Percentiles rank a stretch among this genome's conserved stretches.
Conservation (phyloP, 2,797 vertebrate species). For the Picus viridis region DNA sequence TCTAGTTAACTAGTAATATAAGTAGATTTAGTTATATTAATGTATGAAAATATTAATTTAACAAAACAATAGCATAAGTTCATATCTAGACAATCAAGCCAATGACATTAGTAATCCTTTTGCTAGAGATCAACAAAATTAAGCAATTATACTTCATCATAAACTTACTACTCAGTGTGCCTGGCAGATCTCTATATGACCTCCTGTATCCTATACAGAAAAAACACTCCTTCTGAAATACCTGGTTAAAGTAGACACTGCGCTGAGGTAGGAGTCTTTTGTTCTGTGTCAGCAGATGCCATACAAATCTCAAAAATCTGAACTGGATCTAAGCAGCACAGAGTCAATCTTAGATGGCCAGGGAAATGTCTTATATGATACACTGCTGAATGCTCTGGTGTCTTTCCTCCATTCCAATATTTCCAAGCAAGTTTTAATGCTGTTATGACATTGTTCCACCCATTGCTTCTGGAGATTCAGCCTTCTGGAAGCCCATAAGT, state of each 20-base stretch:
- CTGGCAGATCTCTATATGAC: background rate
- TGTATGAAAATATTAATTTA: background rate
- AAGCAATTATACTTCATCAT: background rate
- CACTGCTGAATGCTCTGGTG: rapidly evolving
- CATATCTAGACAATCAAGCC: background rate
- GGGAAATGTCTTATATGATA: background rate
- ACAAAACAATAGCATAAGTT: background rate
- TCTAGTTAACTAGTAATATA: too few relatives aligned
- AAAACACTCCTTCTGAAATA: background rate
- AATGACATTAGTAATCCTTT: background rate
- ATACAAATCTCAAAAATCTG: background rate
- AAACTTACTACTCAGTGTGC: background rate
- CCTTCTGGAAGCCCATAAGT: background rate
- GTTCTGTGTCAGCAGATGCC: background rate
- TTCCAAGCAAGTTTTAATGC: background rate
- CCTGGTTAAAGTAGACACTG: background rate
- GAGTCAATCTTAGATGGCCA: background rate
- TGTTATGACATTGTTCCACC: background rate
- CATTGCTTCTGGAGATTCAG: background rate
- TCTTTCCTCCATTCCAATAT: background rate
- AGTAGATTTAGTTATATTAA: too few relatives aligned
- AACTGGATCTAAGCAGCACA: background rate
- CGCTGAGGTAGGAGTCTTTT: background rate
- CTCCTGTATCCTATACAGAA: background rate
- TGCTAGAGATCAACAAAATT: background rate